Conservation (phyloP, 2,888 invertebrate genomes). For the Iphiclides podalirius region DNA sequence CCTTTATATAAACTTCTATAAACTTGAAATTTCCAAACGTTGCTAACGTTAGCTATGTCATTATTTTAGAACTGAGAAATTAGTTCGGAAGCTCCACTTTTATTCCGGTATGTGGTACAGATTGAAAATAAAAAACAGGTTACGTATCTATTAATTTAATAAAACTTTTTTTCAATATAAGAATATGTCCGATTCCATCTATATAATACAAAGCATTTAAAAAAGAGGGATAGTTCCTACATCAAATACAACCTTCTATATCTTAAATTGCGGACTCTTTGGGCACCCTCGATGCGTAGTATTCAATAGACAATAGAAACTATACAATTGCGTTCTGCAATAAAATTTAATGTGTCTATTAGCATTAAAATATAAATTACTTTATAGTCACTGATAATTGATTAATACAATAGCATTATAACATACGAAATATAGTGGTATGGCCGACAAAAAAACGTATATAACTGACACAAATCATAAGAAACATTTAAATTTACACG, state of each 20-base stretch:
- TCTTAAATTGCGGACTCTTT: constrained; percentile 41
- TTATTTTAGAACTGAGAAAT: no score
- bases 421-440: no score
- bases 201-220: constrained; percentile 76
- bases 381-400: no score
- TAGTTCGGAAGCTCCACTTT: no score
- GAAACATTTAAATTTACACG: no score
- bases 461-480: no score
- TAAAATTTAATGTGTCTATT: neutral
- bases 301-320: neutral
- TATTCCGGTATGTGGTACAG: neutral
- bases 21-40: no score
- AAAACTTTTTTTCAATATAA: constrained; percentile 76
- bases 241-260: constrained; percentile 70
- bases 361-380: neutral
- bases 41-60: no score
- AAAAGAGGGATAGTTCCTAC: constrained; percentile 75
- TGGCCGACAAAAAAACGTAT: no score
- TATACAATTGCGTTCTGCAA: neutral
- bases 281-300: constrained; percentile 8
- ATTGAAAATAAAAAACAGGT: constrained; percentile 41
- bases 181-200: constrained; percentile 80
- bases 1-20: no score
- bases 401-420: no score
- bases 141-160: constrained; percentile 67